Conservation (phyloP, 2,797 vertebrate species). For the Fratercula arctica region DNA sequence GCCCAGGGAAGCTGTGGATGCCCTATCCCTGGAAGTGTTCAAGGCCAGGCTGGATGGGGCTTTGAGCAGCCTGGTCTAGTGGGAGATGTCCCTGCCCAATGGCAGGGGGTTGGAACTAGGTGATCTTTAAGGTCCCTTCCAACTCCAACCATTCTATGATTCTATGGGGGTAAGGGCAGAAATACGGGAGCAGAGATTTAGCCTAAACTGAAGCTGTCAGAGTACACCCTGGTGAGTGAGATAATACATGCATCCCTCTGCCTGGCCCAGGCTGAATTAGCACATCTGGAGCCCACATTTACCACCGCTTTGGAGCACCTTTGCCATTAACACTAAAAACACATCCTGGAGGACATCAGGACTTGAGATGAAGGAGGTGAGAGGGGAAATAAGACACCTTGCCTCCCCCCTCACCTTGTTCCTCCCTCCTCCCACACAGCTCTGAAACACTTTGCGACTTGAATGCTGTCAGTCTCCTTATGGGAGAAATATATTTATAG, state of each 20-base stretch:
- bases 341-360: constrained; percentile 42
- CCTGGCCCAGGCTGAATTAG: neutral
- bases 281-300: constrained; percentile 65
- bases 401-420: constrained; percentile 45
- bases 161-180: neutral
- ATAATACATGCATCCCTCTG: neutral
- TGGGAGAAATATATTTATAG: constrained; percentile 67
- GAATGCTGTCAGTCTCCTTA: constrained; percentile 59
- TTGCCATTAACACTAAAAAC: constrained; percentile 47
- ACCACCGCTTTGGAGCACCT: neutral
- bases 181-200: neutral
- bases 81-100: neutral
- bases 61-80: neutral
- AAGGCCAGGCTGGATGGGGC: neutral
- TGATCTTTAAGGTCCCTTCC: neutral
- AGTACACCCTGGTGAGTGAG: neutral
- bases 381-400: constrained; percentile 70
- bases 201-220: neutral
- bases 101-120: neutral
- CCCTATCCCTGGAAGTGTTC: neutral
- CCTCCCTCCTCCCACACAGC: neutral
- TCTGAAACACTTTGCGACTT: neutral
- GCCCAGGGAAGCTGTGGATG: neutral
- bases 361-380: constrained; percentile 62
- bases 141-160: neutral